Evolutionary conservation across 2,113 vertebrate species (phyloP).

Genomic region (Gobiocypris rarus): DNA sequence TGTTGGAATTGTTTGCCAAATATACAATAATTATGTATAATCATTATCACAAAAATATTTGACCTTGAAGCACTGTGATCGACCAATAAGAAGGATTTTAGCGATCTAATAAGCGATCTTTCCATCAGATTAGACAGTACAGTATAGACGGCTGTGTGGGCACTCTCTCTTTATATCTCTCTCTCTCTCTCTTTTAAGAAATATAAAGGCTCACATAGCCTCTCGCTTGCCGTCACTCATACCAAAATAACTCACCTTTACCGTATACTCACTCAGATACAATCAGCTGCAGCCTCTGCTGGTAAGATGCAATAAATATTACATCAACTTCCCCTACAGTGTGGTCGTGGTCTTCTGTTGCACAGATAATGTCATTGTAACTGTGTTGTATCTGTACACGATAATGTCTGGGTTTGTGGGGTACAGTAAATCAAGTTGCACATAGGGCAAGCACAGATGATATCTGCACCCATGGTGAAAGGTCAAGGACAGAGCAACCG

Average conservation of each 20-base stretch:
- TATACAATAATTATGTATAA: neutral
- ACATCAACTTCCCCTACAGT: neutral
- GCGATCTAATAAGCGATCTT: neutral
- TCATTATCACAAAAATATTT: neutral
- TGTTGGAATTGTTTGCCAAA: neutral
- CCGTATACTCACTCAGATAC: conserved; percentile 1
- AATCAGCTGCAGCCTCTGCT: neutral
- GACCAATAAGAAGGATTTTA: neutral
- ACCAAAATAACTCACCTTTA: conserved; percentile 37
- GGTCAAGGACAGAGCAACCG: conserved; percentile 62
- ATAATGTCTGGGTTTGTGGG: conserved; percentile 26
- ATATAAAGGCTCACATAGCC: neutral
- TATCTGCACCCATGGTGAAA: conserved; percentile 6
- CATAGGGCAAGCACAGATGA: conserved; percentile 3
- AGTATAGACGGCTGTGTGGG: neutral
- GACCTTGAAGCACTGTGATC: neutral
- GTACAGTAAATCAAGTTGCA: conserved; percentile 20
- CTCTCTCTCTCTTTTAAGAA: neutral
- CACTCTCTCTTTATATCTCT: neutral
- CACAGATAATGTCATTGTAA: conserved; percentile 5
- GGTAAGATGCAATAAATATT: conserved; percentile 1
- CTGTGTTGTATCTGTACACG: neutral
- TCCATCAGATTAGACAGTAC: neutral
- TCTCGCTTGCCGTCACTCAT: neutral
- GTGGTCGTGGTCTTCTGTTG: neutral